Evolutionary conservation across 1,140 invertebrate species (phyloP), one percentile per base, ranked within the genome.

Genomic region (Muscidifurax raptorellus): DNA sequence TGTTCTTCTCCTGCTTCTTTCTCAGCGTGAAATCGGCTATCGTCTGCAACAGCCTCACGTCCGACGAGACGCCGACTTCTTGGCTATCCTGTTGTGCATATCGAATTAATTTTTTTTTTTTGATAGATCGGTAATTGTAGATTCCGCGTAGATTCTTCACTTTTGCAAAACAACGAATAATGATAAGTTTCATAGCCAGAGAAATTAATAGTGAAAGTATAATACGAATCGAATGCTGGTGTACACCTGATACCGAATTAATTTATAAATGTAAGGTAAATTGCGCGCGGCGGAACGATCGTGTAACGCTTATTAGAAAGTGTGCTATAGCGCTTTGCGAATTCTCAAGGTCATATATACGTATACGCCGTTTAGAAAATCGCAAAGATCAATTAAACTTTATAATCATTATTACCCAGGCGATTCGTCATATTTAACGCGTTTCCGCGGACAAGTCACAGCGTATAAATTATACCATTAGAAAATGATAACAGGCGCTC

Each of bases 1-100:
- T 94, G 86, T 96, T 94, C 88, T 96, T 95, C 32, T 91, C 88
- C 15, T 87, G 78, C 27, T 90, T 89, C 18, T 88, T 88, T 25
- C 76, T 88, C 15, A 86, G 22, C 12, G 84, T 83, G 27, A 86
- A 86, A 13, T 86, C 69, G 0, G 52, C 32, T 66, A 86, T 80
- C n/a, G 85, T 86, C 25, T 86, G 75, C 25, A 83, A 25, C 13
- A 86, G 44, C 25, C 69, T 82, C 27, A 13, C 27, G 1, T 83
- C 82, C 2, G 78, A 36, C 25, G 59, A n/a, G 12, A 36, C 59
- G 0, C 15, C 1, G 22, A 47, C 10, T 6, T n/a, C 44, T 22
- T 72, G 13, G 32, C 10, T 40, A 0, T 47, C 83, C 83, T 84
- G 27, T 15, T 59, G 40, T 40, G 40, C 10, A 40, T 52, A 52